Evolutionary conservation across 2,113 vertebrate genomes (phyloP), one percentile per base, ranked within the genome.

Genomic region (Vidua chalybeata): DNA sequence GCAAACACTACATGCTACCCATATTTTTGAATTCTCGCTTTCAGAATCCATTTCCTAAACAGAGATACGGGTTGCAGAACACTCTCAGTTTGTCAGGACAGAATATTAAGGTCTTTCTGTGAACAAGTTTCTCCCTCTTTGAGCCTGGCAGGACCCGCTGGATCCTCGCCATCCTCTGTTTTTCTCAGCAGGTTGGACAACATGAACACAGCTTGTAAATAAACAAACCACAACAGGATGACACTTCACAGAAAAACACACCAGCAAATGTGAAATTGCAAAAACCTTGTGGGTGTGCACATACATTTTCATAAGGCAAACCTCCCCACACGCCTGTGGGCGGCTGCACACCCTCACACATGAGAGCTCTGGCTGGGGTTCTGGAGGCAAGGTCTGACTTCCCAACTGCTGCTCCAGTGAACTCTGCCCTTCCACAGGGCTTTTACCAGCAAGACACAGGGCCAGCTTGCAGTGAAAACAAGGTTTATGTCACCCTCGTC

Each of bases 141-240:
- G 56, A 72, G 90, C 84, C 88, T 93, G 92, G 88, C 92, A 94
- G 76, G 84, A 68, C 90, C 85, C 0, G 0, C 84, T 96, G 96
- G 93, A 67, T 73, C 77, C 2, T 7, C 9, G 88, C 93, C 96
- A 96, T 63, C 56, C 76, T 81, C 92, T 67, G 85, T 93, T 93
- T 81, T 69, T 37, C 90, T 39, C 90, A 93, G 96, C 88, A 90
- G 93, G 90, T 92, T 92, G 85, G 75, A 90, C 90, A 87, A 89
- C 66, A 83, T 0, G 15, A 93, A 31, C 78, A 56, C 49, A 64
- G 85, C 83, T 67, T 92, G 92, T 93, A 96, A 95, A 93, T 84
- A 95, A 96, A 95, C 90, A 93, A 92, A 75, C 88, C 79, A 81
- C 92, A 61, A 76, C 26, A 61, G 62, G 88, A 89, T 89, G 86